phyloP scores from a whole-genome alignment of 2,797 vertebrate species.

The Rhyacichthys aspro region DNA sequence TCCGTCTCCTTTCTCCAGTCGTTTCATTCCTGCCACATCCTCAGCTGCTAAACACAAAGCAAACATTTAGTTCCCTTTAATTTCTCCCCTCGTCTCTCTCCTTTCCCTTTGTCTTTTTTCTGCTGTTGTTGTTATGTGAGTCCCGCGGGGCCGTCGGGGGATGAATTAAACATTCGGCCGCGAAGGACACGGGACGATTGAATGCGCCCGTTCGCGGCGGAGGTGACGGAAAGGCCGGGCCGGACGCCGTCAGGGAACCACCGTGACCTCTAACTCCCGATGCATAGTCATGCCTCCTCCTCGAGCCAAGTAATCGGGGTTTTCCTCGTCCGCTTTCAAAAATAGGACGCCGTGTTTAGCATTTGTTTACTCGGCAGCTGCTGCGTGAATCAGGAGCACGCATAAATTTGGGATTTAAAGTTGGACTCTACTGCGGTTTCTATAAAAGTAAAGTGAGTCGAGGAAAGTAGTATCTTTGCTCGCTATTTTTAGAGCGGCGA shows the following conservation, averaged over 20 bases:
- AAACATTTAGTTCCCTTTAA: conserved; percentile 58
- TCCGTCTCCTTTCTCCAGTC: background rate
- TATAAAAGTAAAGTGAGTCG: background rate
- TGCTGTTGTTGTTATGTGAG: conserved; percentile 65
- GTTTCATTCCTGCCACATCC: conserved; percentile 44
- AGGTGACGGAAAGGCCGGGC: conserved; percentile 67
- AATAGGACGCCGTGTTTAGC: conserved; percentile 5
- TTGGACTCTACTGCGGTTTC: background rate
- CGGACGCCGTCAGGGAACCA: conserved; percentile 66
- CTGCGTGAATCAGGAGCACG: background rate
- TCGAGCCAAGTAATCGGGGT: conserved; percentile 36
- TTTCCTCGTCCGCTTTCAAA: conserved; percentile 27
- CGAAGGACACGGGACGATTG: conserved; percentile 66
- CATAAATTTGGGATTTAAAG: background rate
- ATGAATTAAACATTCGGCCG: conserved; percentile 81
- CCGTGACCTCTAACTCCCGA: conserved; percentile 72
- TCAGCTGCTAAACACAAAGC: conserved; percentile 49
- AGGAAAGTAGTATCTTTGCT: too few relatives aligned
- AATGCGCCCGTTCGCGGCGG: conserved; percentile 62
- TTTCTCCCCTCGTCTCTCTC: conserved; percentile 19
- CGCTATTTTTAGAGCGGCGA: too few relatives aligned
- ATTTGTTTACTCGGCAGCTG: conserved; percentile 22
- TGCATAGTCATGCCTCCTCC: conserved; percentile 41
- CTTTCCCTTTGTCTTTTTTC: conserved; percentile 25
- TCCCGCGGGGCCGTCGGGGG: conserved; percentile 57